Percentiles rank a stretch among this genome's conserved stretches.
phyloP scores from a whole-genome alignment of 2,797 vertebrate genomes.

The Pseudochirops cupreus region DNA sequence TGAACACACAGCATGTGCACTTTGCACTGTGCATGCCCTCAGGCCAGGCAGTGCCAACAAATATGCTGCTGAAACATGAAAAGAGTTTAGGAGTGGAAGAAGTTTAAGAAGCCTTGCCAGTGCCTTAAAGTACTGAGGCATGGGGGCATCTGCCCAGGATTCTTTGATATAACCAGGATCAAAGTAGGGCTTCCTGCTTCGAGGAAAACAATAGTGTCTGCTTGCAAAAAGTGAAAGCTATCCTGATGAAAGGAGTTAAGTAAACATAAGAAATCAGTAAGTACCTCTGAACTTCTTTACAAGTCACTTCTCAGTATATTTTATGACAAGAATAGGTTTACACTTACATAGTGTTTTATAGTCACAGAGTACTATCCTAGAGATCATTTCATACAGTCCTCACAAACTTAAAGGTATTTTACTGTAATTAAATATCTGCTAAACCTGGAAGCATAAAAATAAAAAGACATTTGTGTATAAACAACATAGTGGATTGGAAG shows the following conservation, averaged over 20 bases:
- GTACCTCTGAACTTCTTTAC: slow-evolving; percentile 24
- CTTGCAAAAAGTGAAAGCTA: not conserved
- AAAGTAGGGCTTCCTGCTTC: not conserved
- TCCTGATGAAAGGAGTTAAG: slow-evolving; percentile 29
- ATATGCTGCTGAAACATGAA: too few relatives aligned
- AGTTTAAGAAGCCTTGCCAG: not conserved
- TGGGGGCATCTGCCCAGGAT: not conserved
- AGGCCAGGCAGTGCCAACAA: too few relatives aligned
- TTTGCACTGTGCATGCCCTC: too few relatives aligned
- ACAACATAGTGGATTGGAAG: not conserved
- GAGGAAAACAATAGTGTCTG: not conserved
- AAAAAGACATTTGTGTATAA: slow-evolving; percentile 47
- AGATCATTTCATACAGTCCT: not conserved
- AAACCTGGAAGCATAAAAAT: slow-evolving; percentile 3
- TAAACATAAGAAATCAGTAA: slow-evolving; percentile 36
- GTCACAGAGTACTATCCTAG: not conserved
- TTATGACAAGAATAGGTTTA: not conserved
- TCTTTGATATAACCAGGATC: not conserved
- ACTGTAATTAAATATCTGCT: not conserved
- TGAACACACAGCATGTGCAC: too few relatives aligned
- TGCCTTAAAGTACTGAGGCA: not conserved
- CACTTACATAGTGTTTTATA: not conserved
- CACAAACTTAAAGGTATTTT: slow-evolving; percentile 35
- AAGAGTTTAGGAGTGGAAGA: too few relatives aligned
- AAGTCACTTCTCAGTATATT: not conserved